These are phyloP conservation scores for Adelognathus sp. DNA, from an alignment of 2,888 invertebrate genomes.

Conservation along the genomic window DNA sequence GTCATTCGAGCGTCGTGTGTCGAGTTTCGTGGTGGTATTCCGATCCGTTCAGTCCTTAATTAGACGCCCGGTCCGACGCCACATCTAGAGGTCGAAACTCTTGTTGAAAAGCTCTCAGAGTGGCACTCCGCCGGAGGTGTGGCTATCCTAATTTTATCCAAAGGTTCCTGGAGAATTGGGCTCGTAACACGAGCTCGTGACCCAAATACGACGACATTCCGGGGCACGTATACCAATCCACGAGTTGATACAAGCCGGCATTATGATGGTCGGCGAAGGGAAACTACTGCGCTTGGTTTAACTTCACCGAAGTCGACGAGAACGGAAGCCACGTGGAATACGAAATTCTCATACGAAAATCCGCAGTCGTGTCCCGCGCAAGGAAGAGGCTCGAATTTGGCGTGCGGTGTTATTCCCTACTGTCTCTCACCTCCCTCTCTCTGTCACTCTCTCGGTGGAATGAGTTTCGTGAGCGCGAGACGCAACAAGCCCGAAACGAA, in stretches of 20 bases:
- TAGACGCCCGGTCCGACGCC: conserved; percentile 33
- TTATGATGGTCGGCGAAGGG: conserved; percentile 71
- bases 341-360: conserved; percentile 68
- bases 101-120: conserved; percentile 9
- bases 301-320: conserved; percentile 64
- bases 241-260: conserved; percentile 66
- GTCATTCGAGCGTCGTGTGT: conserved; percentile 25
- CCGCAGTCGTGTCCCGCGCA: not conserved
- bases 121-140: conserved; percentile 4
- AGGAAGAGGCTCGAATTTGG: conserved; percentile 31
- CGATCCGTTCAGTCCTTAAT: conserved; percentile 23
- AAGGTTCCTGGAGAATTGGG: conserved; percentile 49
- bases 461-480: conserved; percentile 12
- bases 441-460: conserved; percentile 41
- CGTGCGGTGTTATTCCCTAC: conserved; percentile 41
- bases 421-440: conserved; percentile 42
- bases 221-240: conserved; percentile 72
- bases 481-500: conserved; percentile 27
- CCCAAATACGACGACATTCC: conserved; percentile 65
- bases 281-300: conserved; percentile 75
- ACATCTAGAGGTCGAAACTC: conserved; percentile 11
- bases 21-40: conserved; percentile 5
- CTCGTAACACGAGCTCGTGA: conserved; percentile 63
- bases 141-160: conserved; percentile 66
- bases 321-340: conserved; percentile 69